Evolutionary conservation across 2,113 vertebrate species (phyloP).

Genomic region (Scopus umbretta): DNA sequence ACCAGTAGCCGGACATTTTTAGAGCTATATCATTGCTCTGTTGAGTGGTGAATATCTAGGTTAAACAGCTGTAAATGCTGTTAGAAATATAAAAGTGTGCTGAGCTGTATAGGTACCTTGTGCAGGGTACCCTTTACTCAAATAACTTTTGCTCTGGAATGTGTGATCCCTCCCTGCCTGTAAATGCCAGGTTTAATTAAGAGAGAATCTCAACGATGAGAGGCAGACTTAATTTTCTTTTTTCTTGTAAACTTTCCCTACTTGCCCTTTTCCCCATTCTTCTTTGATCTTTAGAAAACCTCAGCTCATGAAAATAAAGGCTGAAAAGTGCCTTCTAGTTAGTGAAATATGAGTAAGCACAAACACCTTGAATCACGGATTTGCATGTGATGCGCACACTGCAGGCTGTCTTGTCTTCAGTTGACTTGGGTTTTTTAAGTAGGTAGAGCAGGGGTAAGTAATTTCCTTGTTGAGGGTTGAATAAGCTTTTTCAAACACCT

Average conservation of each 20-base stretch:
- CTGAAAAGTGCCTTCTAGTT: background rate
- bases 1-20: background rate
- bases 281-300: slow-evolving; percentile 25
- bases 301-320: slow-evolving; percentile 6
- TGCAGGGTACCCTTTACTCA: slow-evolving; percentile 3
- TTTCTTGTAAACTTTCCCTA: background rate
- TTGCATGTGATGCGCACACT: background rate
- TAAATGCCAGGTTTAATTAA: slow-evolving; percentile 39
- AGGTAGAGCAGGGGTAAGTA: background rate
- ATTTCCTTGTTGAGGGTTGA: background rate
- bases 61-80: background rate
- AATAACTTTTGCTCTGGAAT: slow-evolving; percentile 46
- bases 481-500: background rate
- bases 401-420: background rate
- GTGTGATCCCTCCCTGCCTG: background rate
- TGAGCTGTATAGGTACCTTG: background rate
- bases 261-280: slow-evolving; percentile 15
- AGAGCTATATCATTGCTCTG: background rate
- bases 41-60: background rate
- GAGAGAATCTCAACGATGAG: background rate
- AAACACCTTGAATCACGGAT: background rate
- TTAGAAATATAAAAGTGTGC: background rate
- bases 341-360: slow-evolving; percentile 33
- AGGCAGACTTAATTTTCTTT: background rate
- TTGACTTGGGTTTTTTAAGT: background rate